A percentile compares a stretch with the other conserved stretches of the same genome.
Conservation (phyloP, 2,888 invertebrate genomes). For the Coenonympha arcania region DNA sequence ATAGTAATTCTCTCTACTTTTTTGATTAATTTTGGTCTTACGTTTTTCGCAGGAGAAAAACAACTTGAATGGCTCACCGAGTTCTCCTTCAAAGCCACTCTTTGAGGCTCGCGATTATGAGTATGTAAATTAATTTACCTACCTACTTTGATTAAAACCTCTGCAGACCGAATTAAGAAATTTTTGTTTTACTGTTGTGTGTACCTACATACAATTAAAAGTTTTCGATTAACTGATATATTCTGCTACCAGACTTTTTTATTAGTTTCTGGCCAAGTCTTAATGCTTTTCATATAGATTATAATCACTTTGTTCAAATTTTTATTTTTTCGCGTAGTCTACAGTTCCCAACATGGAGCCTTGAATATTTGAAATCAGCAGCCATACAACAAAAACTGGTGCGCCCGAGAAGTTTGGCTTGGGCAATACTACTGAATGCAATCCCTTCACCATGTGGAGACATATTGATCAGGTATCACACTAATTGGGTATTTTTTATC, state of each 20-base stretch:
- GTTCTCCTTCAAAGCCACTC: conserved; percentile 41
- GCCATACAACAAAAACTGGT: conserved; percentile 48
- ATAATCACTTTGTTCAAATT: too few species aligned
- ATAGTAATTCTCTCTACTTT: background rate
- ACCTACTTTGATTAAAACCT: background rate
- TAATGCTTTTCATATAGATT: too few species aligned
- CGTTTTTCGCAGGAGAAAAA: conserved; percentile 37
- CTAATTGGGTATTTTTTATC: too few species aligned
- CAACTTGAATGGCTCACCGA: conserved; percentile 39
- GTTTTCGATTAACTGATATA: too few species aligned
- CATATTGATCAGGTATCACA: conserved; percentile 54
- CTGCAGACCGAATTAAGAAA: background rate
- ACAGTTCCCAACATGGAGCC: conserved; percentile 52
- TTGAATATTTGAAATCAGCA: conserved; percentile 45
- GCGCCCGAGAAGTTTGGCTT: conserved; percentile 58
- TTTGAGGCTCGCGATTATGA: conserved; percentile 50
- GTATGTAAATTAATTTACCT: conserved; percentile 40
- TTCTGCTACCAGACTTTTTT: too few species aligned
- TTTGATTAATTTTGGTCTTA: conserved; percentile 10
- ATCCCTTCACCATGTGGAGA: conserved; percentile 55
- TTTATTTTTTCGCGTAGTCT: conserved; percentile 38
- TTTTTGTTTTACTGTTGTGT: background rate
- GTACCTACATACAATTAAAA: too few species aligned
- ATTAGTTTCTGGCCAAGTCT: too few species aligned
- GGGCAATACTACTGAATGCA: conserved; percentile 60